Evolutionary conservation across 2,113 vertebrate species (phyloP), one percentile per base, ranked within the genome.

Genomic region (Cavia porcellus): DNA sequence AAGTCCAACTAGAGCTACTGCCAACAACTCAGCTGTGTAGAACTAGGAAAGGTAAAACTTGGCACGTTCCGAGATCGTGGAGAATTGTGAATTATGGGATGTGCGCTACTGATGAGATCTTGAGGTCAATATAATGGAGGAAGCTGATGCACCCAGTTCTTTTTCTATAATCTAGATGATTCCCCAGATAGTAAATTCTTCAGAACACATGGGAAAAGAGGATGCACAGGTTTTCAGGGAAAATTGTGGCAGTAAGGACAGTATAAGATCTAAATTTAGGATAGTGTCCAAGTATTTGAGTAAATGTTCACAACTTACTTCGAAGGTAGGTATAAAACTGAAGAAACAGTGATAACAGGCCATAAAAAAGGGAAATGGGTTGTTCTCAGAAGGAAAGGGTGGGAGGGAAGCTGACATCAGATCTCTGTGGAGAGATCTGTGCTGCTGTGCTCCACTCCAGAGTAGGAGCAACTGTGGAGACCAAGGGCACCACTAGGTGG

Each of bases 41-140:
- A n/a, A 35, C 3, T 47, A 30, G n/a, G 55, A 9, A 83, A 86
- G 72, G 4, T 28, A n/a, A 38, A 66, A 55, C n/a, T 0, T n/a
- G 24, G 17, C 10, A 1, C 47, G 20, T 14, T 82, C 30, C 52
- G 15, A 42, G 7, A 28, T 13, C 19, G 0, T 28, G 12, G 17
- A 17, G 57, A 80, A 55, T 3, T 12, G 38, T 12, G 91, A 66
- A 2, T 59, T 50, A 45, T 28, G 42, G 13, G 24, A 38, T 30
- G 20, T 11, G 15, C 4, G 28, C 8, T 10, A 32, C 4, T 8
- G 30, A 38, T 30, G 3, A 7, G 6, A 1, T 15, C n/a, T 14
- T 5, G 30, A 85, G 59, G n/a, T 32, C 74, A 47, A 30, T 74
- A 55, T 17, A 59, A 24, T 32, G 20, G 20, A 25, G 90, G 38